phyloP scores from a whole-genome alignment of 1,140 invertebrate species.

The Papilio xuthus region DNA sequence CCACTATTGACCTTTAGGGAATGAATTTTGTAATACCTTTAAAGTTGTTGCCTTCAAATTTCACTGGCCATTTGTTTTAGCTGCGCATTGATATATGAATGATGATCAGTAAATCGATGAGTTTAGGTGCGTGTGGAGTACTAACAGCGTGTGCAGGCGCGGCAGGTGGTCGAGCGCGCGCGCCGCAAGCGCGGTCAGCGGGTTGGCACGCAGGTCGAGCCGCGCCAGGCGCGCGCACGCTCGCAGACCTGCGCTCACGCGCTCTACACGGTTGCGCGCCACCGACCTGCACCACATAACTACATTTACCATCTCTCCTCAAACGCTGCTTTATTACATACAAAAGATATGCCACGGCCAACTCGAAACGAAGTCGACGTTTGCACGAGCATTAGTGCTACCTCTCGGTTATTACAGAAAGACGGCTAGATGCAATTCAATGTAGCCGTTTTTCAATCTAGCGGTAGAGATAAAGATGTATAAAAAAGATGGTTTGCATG shows the following conservation, averaged over 20 bases:
- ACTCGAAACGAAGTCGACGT: neutral
- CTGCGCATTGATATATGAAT: no score
- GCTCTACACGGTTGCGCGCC: conserved; percentile 65
- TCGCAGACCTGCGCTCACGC: conserved; percentile 56
- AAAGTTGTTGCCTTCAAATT: no score
- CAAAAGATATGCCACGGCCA: neutral
- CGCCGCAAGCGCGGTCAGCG: conserved; percentile 60
- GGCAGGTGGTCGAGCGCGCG: conserved; percentile 63
- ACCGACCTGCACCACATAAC: conserved; percentile 51
- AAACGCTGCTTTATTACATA: no score
- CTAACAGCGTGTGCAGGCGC: conserved; percentile 66
- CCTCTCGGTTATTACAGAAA: neutral
- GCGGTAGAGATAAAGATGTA: neutral
- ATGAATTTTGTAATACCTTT: no score
- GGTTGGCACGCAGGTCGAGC: conserved; percentile 72
- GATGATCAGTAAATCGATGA: no score
- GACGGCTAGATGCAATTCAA: neutral
- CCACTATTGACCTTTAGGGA: no score
- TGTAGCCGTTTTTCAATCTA: no score
- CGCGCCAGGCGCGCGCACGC: conserved; percentile 61
- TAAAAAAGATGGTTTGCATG: neutral
- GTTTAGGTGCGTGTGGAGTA: conserved; percentile 27
- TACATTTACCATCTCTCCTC: neutral
- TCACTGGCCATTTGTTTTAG: no score
- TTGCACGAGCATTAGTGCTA: neutral